Evolutionary conservation across 2,888 invertebrate genomes (phyloP).

Genomic region (Agriopis marginaria): DNA sequence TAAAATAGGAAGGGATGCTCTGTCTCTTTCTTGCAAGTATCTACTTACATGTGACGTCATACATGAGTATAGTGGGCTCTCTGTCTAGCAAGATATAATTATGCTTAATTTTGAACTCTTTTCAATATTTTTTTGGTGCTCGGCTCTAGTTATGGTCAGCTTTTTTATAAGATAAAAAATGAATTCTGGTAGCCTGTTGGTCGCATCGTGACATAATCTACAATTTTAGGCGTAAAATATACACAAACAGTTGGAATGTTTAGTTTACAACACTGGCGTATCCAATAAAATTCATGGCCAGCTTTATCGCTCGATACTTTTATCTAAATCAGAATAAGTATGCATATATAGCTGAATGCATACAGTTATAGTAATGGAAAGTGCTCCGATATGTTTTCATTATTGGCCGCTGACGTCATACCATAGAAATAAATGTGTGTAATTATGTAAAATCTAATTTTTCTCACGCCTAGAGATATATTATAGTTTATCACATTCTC

Average conservation of each 20-base stretch:
- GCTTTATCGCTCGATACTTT: conserved; percentile 23
- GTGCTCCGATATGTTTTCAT: conserved; percentile 10
- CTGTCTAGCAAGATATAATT: too few species aligned
- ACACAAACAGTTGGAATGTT: not conserved
- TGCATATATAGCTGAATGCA: conserved; percentile 7
- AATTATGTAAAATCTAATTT: not conserved
- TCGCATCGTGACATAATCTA: too few species aligned
- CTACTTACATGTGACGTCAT: too few species aligned
- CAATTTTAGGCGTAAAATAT: not conserved
- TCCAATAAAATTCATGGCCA: conserved; percentile 19
- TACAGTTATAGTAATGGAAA: not conserved
- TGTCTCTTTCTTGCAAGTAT: too few species aligned
- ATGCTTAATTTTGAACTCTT: too few species aligned
- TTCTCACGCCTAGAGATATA: not conserved
- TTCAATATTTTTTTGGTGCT: too few species aligned
- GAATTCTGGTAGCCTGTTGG: too few species aligned
- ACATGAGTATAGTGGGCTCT: too few species aligned
- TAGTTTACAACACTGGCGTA: not conserved
- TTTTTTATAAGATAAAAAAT: too few species aligned
- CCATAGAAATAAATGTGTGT: conserved; percentile 2
- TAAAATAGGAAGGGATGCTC: too few species aligned
- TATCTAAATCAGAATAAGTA: conserved; percentile 27
- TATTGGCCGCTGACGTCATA: conserved; percentile 9
- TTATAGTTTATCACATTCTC: not conserved
- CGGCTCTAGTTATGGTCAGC: too few species aligned